Evolutionary conservation across 1,140 invertebrate genomes (phyloP).

Genomic region (Atta texana): DNA sequence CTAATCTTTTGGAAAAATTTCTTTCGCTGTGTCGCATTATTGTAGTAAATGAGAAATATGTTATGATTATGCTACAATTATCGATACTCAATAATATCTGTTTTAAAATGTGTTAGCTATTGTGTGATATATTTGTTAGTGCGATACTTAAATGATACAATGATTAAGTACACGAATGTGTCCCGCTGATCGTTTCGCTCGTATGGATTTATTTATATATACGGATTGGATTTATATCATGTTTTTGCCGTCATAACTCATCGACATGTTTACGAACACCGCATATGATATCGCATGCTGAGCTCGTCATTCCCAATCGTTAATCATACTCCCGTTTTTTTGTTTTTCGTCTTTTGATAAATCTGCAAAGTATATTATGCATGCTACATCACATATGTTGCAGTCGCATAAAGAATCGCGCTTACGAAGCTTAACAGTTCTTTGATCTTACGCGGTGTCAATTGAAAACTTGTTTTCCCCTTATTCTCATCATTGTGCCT

Average conservation of each 20-base stretch:
- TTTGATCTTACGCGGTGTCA: slow-evolving; percentile 22
- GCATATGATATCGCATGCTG: not conserved
- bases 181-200: not conserved
- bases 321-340: slow-evolving; percentile 22
- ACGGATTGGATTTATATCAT: not conserved
- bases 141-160: not conserved
- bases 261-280: slow-evolving; percentile 14
- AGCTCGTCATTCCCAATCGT: slow-evolving; percentile 27
- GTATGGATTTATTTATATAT: too few species aligned
- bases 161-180: not conserved
- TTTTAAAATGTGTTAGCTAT: not conserved
- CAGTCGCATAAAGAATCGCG: not conserved
- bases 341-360: not conserved
- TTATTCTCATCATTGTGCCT: not conserved
- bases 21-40: too few species aligned
- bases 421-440: slow-evolving; percentile 48
- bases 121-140: not conserved
- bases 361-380: not conserved
- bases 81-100: not conserved
- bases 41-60: too few species aligned
- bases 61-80: not conserved
- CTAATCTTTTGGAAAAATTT: too few species aligned
- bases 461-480: slow-evolving; percentile 28
- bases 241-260: not conserved
- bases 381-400: slow-evolving; percentile 18